Evolutionary conservation across 2,888 invertebrate genomes (phyloP), one percentile per base, ranked within the genome.

Genomic region (Aelia acuminata): DNA sequence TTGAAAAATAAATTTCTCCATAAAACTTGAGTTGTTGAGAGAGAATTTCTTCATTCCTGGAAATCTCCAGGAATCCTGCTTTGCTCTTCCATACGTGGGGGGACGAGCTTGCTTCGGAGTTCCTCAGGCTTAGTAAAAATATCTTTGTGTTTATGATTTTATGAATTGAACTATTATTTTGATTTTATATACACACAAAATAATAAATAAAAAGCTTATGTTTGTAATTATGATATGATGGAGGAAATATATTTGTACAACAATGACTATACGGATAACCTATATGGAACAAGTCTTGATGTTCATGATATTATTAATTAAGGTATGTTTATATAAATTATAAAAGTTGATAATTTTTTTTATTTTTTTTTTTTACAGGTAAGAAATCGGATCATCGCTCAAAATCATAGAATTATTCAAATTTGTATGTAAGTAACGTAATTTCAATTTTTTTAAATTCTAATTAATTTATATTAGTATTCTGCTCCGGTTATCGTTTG

Each of bases 1-100:
- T n/a, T n/a, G n/a, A n/a, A n/a, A n/a, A n/a, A n/a, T n/a, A n/a
- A n/a, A n/a, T n/a, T n/a, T n/a, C n/a, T n/a, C n/a, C n/a, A n/a
- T 43, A 43, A 20, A 50, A 50, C 50, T 50, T 3, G 13, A 20
- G 20, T 22, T 20, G 20, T 50, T 22, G 22, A 50, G 50, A 50
- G 22, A 50, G 50, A 50, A 49, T 3, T 3, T 20, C 20, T 18
- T 18, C 20, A n/a, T 53, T n/a, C 22, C 22, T 22, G 53, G n/a
- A 53, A 53, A 53, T 53, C 22, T 53, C 53, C n/a, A 4, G 53
- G 53, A 53, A 53, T 53, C 53, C 10, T 53, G 53, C 53, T n/a
- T 53, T 53, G n/a, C 53, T 22, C 53, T 53, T 53, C 53, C 53
- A n/a, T 53, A 53, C 53, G 53, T 53, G 53, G 53, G 53, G 53